These are phyloP conservation scores for Cyphomyrus discorhynchus DNA, from an alignment of 2,113 vertebrate species.

Conservation along the genomic window DNA sequence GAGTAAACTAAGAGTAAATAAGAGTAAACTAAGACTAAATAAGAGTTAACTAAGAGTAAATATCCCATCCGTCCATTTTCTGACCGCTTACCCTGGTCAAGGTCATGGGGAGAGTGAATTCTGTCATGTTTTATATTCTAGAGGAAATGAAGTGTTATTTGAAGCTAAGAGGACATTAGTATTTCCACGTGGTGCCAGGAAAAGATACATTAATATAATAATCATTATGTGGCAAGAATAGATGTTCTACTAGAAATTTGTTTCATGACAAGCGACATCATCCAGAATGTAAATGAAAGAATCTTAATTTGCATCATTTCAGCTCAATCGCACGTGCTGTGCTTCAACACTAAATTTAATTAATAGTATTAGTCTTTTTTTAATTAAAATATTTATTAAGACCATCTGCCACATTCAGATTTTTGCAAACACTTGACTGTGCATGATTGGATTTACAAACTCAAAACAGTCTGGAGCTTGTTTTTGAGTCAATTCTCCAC, in stretches of 20 bases:
- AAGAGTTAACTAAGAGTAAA: background rate
- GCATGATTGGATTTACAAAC: slow-evolving; percentile 17
- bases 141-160: background rate
- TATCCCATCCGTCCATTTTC: background rate
- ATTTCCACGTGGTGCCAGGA: background rate
- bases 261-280: background rate
- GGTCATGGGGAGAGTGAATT: background rate
- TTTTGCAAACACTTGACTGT: slow-evolving; percentile 6
- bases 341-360: slow-evolving; percentile 19
- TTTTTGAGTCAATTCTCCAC: slow-evolving; percentile 10
- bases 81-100: background rate
- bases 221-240: background rate
- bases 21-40: background rate
- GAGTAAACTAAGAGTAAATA: background rate
- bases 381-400: slow-evolving; percentile 19
- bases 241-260: background rate
- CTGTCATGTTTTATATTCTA: background rate
- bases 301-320: slow-evolving; percentile 5
- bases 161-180: background rate
- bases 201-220: background rate
- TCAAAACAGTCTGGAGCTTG: background rate
- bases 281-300: slow-evolving; percentile 5
- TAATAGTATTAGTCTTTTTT: slow-evolving; percentile 20
- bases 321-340: background rate
- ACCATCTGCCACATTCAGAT: slow-evolving; percentile 8